Conservation (phyloP, 2,113 vertebrate genomes). For the Mystacornis crossleyi region DNA sequence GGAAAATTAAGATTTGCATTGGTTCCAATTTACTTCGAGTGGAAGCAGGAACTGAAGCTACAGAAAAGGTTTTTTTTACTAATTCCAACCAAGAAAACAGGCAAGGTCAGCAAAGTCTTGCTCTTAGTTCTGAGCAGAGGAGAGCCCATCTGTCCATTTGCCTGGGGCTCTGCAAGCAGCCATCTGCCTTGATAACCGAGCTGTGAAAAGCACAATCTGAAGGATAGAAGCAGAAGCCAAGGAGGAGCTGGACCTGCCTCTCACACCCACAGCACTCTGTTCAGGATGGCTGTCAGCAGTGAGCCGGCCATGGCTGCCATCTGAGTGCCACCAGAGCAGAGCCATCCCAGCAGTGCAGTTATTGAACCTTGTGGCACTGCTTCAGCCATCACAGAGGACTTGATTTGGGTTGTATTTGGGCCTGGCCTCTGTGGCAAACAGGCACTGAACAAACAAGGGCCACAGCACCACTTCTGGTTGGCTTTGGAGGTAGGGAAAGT, state of each 20-base stretch:
- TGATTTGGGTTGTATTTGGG: not conserved
- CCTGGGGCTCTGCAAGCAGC: slow-evolving; percentile 33
- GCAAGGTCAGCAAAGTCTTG: slow-evolving; percentile 52
- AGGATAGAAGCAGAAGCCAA: not conserved
- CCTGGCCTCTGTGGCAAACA: not conserved
- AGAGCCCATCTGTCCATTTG: slow-evolving; percentile 23
- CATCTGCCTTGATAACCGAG: not conserved
- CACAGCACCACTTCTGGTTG: not conserved
- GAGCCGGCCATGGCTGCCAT: not conserved
- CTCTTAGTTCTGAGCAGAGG: not conserved
- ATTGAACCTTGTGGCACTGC: rapidly evolving
- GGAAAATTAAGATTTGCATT: not conserved
- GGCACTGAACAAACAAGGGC: not conserved
- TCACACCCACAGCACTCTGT: not conserved
- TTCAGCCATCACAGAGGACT: not conserved
- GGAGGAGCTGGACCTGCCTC: not conserved
- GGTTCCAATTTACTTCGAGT: not conserved
- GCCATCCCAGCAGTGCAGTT: not conserved
- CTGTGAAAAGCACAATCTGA: slow-evolving; percentile 15
- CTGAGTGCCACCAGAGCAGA: not conserved
- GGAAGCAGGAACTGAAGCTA: not conserved
- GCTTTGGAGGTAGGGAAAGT: not conserved
- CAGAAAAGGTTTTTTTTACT: not conserved
- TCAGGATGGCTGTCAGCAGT: not conserved
- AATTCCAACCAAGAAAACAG: not conserved